Base-by-base conservation (phyloP, 2,888 invertebrate genomes). In the Pachliopta kotzebuea region DNA sequence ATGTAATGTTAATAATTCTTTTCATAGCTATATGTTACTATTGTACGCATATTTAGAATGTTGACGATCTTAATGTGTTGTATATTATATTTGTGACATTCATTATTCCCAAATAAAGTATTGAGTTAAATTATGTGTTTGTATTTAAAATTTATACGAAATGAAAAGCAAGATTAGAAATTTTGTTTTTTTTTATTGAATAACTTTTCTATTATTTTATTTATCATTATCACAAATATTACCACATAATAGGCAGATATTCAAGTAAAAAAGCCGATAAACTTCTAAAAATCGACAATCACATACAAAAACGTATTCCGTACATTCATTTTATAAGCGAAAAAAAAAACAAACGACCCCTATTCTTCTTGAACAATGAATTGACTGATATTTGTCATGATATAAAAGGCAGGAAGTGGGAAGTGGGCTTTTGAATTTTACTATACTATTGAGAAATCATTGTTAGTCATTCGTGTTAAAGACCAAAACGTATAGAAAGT, bases 91-190 rank as follows among this genome's bases (percentile, higher is more conserved):
- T 74, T 72, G 80, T 81, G 81, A 85, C 76, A 85, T 84, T 88
- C 75, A 88, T 88, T 88, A 89, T 84, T 89, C 90, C 85, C 79
- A 76, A 88, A 88, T 90, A 90, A 88, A 88, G 83, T 84, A 90
- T 86, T 90, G 88, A 89, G 88, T 90, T 90, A 82, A 81, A 66
- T n/a, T 14, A 18, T 53, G 53, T 50, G 4, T 17, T 29, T 50
- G 6, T 17, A 52, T 20, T 49, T 11, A 31, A 50, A 0, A 20
- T 45, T 56, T 24, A 31, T 31, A 9, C 54, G 42, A 56, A 74
- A 76, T 71, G 72, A 80, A 76, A 76, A 55, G 37, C 62, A 50
- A 20, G 21, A 49, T 42, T 88, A 87, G 84, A 88, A 88, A 85
- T 89, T 90, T 90, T 90, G 76, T 86, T 79, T 83, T 81, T 88